A percentile compares a stretch with the other conserved stretches of the same genome.
phyloP scores from a whole-genome alignment of 2,797 vertebrate species.

The Parauchenoglanis ngamensis region DNA sequence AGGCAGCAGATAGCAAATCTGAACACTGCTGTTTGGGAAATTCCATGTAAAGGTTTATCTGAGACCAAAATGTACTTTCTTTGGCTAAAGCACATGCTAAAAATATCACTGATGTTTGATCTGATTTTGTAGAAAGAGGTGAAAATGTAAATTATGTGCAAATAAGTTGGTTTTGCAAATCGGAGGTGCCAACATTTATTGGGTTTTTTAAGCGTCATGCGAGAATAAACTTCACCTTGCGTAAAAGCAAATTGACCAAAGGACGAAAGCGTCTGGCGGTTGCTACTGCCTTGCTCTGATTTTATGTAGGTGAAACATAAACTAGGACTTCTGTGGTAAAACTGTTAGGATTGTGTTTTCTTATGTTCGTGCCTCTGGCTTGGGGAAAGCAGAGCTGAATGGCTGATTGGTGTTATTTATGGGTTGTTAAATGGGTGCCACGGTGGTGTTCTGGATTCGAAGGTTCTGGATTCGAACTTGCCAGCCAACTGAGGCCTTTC shows the following conservation, averaged over 20 bases:
- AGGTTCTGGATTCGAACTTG: no score
- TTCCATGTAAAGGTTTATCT: constrained; percentile 38
- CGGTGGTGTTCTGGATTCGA: no score
- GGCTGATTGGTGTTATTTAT: background rate
- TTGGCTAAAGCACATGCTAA: background rate
- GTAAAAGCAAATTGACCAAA: background rate
- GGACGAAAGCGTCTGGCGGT: background rate
- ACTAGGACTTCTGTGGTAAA: background rate
- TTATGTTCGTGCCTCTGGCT: background rate
- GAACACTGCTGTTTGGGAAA: constrained; percentile 34
- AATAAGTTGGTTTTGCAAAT: background rate
- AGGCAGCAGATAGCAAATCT: constrained; percentile 39
- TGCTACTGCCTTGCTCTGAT: background rate
- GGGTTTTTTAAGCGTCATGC: background rate
- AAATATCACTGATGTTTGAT: background rate
- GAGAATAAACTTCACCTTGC: no score
- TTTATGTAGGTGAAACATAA: background rate
- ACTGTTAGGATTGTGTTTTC: background rate
- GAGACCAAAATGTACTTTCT: constrained; percentile 3
- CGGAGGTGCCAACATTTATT: background rate
- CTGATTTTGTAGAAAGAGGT: background rate
- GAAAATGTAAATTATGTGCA: background rate
- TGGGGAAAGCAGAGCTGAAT: background rate
- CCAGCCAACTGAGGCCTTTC: no score
- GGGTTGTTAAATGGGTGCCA: no score